Evolutionary conservation across 2,113 vertebrate species (phyloP).

Genomic region (Formicarius rufipectus): DNA sequence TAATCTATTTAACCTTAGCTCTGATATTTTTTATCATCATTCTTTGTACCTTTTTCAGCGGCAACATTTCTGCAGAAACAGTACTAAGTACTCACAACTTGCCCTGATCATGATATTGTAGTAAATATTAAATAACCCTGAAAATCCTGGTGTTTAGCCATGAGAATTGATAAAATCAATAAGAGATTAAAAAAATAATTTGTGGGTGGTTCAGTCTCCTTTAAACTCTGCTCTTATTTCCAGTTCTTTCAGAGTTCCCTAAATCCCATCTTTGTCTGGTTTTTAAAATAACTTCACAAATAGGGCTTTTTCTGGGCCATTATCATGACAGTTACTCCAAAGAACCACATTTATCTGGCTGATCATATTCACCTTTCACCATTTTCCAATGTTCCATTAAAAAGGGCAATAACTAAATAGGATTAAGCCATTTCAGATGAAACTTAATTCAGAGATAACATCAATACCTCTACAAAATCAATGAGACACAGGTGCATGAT

Average conservation of each 20-base stretch:
- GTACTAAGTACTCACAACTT: neutral
- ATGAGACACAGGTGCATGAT: fast-evolving
- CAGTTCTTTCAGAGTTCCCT: neutral
- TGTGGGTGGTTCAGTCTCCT: neutral
- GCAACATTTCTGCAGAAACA: neutral
- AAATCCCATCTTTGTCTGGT: neutral
- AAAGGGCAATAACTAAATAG: neutral
- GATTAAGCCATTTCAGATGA: neutral
- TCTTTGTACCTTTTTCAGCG: neutral
- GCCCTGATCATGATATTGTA: fast-evolving
- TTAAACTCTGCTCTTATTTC: neutral
- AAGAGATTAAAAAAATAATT: neutral
- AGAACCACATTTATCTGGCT: neutral
- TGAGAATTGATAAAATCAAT: neutral
- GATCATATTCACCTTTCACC: neutral
- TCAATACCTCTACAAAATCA: neutral
- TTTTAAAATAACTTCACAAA: neutral
- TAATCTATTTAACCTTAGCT: neutral
- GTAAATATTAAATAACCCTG: neutral
- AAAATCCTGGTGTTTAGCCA: neutral
- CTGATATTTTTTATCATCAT: neutral
- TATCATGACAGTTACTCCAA: neutral
- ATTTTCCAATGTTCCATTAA: neutral
- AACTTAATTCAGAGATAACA: neutral
- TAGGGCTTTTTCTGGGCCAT: neutral